Conservation (phyloP, 2,113 vertebrate species). For the Ciconia boyciana region DNA sequence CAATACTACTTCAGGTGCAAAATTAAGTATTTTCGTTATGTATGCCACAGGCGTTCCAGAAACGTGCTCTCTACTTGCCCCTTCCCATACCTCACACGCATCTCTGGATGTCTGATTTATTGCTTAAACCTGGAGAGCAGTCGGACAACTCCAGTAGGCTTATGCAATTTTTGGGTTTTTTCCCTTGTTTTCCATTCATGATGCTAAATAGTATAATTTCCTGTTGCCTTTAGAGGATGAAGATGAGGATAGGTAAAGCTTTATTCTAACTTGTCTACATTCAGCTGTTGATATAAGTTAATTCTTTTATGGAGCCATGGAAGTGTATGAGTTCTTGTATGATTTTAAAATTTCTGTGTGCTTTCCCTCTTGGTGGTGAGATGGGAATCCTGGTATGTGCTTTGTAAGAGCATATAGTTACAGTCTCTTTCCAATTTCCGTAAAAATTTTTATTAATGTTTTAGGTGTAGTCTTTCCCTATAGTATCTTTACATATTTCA, state of each 20-base stretch:
- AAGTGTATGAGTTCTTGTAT: background rate
- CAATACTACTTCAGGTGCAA: background rate
- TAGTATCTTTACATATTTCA: background rate
- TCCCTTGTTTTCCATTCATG: background rate
- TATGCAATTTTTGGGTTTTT: background rate
- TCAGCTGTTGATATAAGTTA: background rate
- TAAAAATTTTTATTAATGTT: background rate
- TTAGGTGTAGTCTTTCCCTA: background rate
- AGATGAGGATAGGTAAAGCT: background rate
- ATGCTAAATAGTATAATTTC: background rate
- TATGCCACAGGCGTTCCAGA: background rate
- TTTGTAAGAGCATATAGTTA: background rate
- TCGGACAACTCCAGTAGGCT: background rate
- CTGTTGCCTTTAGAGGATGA: background rate
- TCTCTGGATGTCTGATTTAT: background rate
- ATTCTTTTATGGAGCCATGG: background rate
- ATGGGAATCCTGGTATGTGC: background rate
- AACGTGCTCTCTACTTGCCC: background rate
- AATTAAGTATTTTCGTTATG: background rate
- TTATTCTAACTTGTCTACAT: background rate
- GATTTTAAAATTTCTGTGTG: background rate
- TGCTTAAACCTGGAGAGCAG: background rate
- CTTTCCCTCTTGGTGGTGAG: background rate
- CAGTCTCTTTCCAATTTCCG: background rate
- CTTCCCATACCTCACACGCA: background rate